Conservation (phyloP, 2,797 vertebrate species). For the Todus mexicanus region DNA sequence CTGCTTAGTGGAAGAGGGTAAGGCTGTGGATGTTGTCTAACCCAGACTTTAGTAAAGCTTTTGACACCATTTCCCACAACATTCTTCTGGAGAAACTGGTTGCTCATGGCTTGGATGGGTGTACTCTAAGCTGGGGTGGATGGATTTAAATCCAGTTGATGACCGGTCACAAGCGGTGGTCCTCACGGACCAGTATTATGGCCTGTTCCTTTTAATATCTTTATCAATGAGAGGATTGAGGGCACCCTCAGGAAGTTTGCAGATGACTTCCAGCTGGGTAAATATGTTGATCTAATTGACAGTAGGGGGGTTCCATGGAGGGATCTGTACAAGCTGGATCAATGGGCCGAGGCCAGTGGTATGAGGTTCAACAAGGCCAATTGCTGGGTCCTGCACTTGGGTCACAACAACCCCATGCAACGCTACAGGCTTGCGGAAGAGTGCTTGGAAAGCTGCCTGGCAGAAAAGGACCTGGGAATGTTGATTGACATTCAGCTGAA, state of each 20-base stretch:
- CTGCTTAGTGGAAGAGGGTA: too few relatives aligned
- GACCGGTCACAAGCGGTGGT: neutral
- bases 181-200: neutral
- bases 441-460: too few relatives aligned
- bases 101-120: neutral
- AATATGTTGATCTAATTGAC: neutral
- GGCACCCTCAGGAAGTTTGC: neutral
- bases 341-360: neutral
- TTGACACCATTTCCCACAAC: neutral
- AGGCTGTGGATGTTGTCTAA: too few relatives aligned
- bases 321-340: neutral
- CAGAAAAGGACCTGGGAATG: too few relatives aligned
- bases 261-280: neutral
- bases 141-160: neutral
- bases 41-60: neutral
- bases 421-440: too few relatives aligned
- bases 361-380: neutral
- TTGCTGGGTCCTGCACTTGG: neutral
- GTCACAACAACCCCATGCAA: neutral
- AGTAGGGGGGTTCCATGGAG: neutral
- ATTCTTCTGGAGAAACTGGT: neutral
- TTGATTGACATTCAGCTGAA: too few relatives aligned
- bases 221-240: neutral
- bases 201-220: neutral
- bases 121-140: neutral